A percentile compares a stretch with the other conserved stretches of the same genome.
Evolutionary conservation across 2,113 vertebrate species (phyloP).

Genomic region (Pionites leucogaster): DNA sequence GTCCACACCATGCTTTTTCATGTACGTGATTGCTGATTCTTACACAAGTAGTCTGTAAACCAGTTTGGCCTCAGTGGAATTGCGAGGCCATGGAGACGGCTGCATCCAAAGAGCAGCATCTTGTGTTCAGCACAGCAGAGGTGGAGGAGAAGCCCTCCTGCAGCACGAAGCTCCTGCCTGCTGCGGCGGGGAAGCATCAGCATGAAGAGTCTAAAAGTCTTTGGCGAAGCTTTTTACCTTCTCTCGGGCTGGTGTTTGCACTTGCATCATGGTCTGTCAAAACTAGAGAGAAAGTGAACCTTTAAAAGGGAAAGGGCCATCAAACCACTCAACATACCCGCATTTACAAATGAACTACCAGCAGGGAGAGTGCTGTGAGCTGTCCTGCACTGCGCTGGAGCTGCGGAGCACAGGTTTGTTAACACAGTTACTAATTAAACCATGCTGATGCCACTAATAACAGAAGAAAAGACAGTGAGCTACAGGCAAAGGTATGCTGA

Average conservation of each 20-base stretch:
- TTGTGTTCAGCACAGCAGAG: fast-evolving
- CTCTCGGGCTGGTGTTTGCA: background rate
- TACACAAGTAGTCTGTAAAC: background rate
- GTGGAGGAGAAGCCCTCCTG: background rate
- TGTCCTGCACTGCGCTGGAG: background rate
- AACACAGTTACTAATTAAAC: background rate
- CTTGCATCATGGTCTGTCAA: slow-evolving; percentile 44
- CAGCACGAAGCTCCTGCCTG: background rate
- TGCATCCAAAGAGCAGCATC: background rate
- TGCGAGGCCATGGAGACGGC: fast-evolving
- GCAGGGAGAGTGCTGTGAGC: fast-evolving
- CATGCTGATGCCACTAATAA: background rate
- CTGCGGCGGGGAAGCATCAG: slow-evolving; percentile 1
- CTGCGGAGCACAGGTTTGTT: background rate
- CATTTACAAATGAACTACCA: background rate
- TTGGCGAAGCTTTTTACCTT: slow-evolving; percentile 72
- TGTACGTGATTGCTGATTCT: background rate
- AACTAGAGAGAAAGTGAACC: slow-evolving; percentile 41
- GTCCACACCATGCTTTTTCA: background rate
- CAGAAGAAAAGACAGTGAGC: background rate
- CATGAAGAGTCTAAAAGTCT: slow-evolving; percentile 76
- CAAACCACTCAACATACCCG: fast-evolving
- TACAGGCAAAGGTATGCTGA: background rate
- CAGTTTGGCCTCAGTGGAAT: background rate
- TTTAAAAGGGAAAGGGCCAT: background rate